phyloP scores from a whole-genome alignment of 1,140 invertebrate species.

The Cepaea nemoralis region DNA sequence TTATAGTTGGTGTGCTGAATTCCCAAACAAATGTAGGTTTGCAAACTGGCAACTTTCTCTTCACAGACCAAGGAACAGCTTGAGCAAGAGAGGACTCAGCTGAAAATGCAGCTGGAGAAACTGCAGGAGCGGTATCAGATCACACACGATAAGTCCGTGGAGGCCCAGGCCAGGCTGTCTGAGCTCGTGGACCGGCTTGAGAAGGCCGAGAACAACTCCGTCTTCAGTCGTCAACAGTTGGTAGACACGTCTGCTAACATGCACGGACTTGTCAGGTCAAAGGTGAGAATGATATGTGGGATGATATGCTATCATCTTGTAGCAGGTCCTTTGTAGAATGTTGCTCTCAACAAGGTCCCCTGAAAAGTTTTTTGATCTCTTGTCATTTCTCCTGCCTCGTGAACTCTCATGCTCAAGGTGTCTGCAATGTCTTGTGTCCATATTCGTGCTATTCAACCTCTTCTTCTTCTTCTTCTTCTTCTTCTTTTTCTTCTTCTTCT shows the following conservation, averaged over 20 bases:
- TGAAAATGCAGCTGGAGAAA: slow-evolving; percentile 59
- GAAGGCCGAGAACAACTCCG: slow-evolving; percentile 52
- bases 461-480: too few relatives aligned
- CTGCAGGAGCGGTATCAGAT: slow-evolving; percentile 52
- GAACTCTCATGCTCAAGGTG: too few relatives aligned
- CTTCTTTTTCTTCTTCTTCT: too few relatives aligned
- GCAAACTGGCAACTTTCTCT: neutral
- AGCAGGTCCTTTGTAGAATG: too few relatives aligned
- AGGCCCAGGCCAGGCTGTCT: slow-evolving; percentile 56
- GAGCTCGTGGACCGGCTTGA: slow-evolving; percentile 57
- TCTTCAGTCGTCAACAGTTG: slow-evolving; percentile 55
- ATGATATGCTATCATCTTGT: neutral
- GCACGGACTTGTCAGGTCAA: slow-evolving; percentile 52
- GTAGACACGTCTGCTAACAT: slow-evolving; percentile 57
- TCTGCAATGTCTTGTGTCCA: too few relatives aligned
- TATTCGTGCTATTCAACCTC: too few relatives aligned
- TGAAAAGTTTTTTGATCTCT: too few relatives aligned
- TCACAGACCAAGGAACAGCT: slow-evolving; percentile 55
- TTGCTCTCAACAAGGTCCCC: too few relatives aligned
- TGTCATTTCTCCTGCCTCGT: too few relatives aligned
- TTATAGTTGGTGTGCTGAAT: too few relatives aligned
- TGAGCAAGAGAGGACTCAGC: slow-evolving; percentile 54
- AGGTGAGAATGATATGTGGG: slow-evolving; percentile 46
- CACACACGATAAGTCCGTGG: slow-evolving; percentile 57
- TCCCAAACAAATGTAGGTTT: neutral